phyloP scores from a whole-genome alignment of 2,113 vertebrate genomes.

The Poecile atricapillus region DNA sequence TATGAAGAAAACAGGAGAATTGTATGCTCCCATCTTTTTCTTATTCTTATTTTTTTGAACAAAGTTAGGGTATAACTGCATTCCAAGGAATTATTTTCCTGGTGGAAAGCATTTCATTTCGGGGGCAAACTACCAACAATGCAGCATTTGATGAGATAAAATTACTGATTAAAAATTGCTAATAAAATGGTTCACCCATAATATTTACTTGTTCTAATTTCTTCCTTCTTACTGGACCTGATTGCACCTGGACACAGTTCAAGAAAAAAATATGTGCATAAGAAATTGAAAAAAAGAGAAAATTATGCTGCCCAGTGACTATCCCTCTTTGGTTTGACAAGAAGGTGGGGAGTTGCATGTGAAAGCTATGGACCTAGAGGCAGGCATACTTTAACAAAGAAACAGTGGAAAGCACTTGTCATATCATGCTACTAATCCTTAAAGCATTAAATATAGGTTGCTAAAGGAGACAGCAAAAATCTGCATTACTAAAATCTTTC shows the following conservation, averaged over 20 bases:
- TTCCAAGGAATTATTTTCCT: background rate
- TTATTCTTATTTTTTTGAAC: background rate
- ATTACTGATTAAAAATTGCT: background rate
- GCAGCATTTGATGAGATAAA: background rate
- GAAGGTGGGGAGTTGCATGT: background rate
- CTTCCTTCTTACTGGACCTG: background rate
- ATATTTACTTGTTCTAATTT: background rate
- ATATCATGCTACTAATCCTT: conserved; percentile 56
- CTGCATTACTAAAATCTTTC: conserved; percentile 59
- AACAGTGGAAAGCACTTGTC: conserved; percentile 47
- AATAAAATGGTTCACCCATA: background rate
- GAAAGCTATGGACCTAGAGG: conserved; percentile 32
- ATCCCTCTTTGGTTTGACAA: background rate
- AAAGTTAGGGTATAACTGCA: background rate
- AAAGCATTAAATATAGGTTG: conserved; percentile 60
- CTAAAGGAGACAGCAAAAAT: conserved; percentile 55
- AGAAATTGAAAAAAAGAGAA: background rate
- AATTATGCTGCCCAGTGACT: background rate
- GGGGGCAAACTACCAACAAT: background rate
- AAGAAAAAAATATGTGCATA: background rate
- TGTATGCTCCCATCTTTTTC: background rate
- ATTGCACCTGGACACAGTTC: background rate
- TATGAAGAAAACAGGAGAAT: background rate
- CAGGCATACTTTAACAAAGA: conserved; percentile 35
- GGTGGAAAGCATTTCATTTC: background rate